A percentile compares a stretch with the other conserved stretches of the same genome.
phyloP scores from a whole-genome alignment of 2,888 invertebrate genomes.

The Andrena flavipes region DNA sequence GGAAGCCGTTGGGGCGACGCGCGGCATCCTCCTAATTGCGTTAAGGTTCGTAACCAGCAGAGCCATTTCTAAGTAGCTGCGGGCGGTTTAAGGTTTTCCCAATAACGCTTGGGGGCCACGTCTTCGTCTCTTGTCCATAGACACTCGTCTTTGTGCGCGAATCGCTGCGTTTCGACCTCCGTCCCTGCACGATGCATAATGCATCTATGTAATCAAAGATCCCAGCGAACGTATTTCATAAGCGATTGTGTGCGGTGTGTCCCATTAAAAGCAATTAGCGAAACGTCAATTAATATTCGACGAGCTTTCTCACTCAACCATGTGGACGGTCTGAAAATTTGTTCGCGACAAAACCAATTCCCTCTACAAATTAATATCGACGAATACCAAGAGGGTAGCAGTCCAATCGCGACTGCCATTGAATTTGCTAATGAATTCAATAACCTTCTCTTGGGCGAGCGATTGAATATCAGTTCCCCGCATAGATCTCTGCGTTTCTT shows the following conservation, averaged over 20 bases:
- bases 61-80: slow-evolving; percentile 41
- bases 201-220: background rate
- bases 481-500: background rate
- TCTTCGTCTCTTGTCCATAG: background rate
- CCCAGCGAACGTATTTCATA: background rate
- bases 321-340: slow-evolving; percentile 5
- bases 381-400: background rate
- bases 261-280: slow-evolving; percentile 17
- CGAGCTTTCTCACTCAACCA: background rate
- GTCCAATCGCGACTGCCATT: background rate
- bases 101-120: slow-evolving; percentile 5
- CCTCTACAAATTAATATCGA: slow-evolving; percentile 6
- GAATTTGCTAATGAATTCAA: background rate
- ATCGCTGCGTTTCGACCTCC: background rate
- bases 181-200: slow-evolving; percentile 4
- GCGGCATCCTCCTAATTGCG: slow-evolving; percentile 59
- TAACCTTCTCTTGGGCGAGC: background rate
- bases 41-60: slow-evolving; percentile 46
- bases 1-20: slow-evolving; percentile 59
- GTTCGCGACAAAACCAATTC: background rate
- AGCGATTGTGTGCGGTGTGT: background rate
- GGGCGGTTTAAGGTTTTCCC: slow-evolving; percentile 60
- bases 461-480: background rate
- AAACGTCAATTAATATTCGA: slow-evolving; percentile 25
- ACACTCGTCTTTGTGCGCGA: background rate